Evolutionary conservation across 2,888 invertebrate genomes (phyloP), one percentile per base, ranked within the genome.

Genomic region (Ichneumoninae sp.): DNA sequence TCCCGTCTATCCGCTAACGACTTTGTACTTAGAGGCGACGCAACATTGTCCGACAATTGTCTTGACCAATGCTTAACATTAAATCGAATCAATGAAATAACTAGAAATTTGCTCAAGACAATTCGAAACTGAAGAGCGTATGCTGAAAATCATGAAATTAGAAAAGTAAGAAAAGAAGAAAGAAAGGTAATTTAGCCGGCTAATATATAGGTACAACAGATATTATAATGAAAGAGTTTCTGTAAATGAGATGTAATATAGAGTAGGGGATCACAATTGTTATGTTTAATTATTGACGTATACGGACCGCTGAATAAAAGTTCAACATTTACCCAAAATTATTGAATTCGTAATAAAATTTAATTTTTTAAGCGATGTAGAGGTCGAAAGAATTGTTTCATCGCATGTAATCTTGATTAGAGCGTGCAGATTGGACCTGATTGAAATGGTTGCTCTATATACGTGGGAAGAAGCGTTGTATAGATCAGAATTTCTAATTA

Each of bases 221-320:
- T 19, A 16, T 74, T 75, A 70, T 63, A 30, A 57, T 19, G 10
- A 26, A 36, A 50, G 44, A 63, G 13, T 66, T 66, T 83, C 30
- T 81, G 77, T 85, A 85, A 76, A 81, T 81, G 60, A 74, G 57
- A 26, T 84, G 84, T 84, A 84, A 84, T 74, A 84, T 84, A 84
- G 81, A 78, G 40, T 81, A 77, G 77, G 54, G 65, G 63, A 79
- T 83, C 63, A 75, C 83, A 80, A 47, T 83, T 80, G 83, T 83
- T 81, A 81, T 81, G 81, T 77, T 83, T 80, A 74, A 79, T 83
- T 74, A 80, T 47, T 47, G 16, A 16, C 44, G 44, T 47, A 54
- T 52, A 71, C 33, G 30, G 70, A 66, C 54, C 54, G 54, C 68
- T 84, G 50, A 84, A 84, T 84, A 84, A 84, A 84, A 82, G 54